Evolutionary conservation across 2,113 vertebrate species (phyloP).

Genomic region (Ploceus nigricollis): DNA sequence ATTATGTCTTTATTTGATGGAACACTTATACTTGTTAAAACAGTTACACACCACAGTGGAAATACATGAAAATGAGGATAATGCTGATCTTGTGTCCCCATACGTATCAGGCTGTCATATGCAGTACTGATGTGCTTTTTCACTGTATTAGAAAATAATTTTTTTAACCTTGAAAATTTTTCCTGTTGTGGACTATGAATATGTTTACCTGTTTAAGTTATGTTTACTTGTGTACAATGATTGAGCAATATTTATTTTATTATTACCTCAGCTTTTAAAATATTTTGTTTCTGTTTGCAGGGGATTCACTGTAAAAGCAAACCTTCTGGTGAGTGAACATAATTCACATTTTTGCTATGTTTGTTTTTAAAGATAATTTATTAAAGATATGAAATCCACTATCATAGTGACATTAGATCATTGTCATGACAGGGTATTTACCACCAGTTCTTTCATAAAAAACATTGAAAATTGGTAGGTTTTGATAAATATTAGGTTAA

Average conservation of each 20-base stretch:
- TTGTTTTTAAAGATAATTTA: background rate
- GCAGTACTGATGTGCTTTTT: background rate
- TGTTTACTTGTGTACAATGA: background rate
- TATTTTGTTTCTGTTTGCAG: slow-evolving; percentile 57
- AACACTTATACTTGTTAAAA: background rate
- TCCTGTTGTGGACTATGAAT: background rate
- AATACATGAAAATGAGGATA: background rate
- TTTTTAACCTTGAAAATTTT: background rate
- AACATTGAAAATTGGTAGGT: background rate
- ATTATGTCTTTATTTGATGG: background rate
- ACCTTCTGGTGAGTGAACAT: slow-evolving; percentile 59
- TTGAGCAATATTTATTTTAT: background rate
- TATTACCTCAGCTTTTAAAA: background rate
- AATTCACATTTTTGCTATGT: background rate
- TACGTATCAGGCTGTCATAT: background rate
- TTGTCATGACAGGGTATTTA: background rate
- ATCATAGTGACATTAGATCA: background rate
- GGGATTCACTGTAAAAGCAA: slow-evolving; percentile 67
- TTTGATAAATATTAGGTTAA: background rate
- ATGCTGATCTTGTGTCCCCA: background rate
- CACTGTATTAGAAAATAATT: background rate
- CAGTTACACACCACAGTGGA: background rate
- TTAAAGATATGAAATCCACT: background rate
- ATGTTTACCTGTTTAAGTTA: background rate
- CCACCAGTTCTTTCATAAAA: background rate